Evolutionary conservation across 2,113 vertebrate species (phyloP).

Genomic region (Gambusia holbrooki): DNA sequence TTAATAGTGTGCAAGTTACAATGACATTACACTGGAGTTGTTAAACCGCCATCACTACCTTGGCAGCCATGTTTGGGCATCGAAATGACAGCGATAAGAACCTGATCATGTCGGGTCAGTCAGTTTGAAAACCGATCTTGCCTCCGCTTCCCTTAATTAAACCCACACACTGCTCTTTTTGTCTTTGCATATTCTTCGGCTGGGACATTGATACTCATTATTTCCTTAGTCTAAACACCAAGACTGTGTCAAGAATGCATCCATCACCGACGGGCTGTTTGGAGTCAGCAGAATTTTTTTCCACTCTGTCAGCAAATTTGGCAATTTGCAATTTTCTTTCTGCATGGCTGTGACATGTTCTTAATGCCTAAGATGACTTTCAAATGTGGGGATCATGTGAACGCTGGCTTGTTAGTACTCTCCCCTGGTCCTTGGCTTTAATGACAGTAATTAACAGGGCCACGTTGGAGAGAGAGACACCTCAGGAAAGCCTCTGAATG

Average conservation of each 20-base stretch:
- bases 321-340: slow-evolving; percentile 95
- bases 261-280: slow-evolving; percentile 86
- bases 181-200: slow-evolving; percentile 96
- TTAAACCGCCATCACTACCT: slow-evolving; percentile 72
- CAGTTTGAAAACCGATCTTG: slow-evolving; percentile 87
- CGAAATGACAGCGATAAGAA: slow-evolving; percentile 93
- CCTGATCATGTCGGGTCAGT: slow-evolving; percentile 97
- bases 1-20: slow-evolving; percentile 33
- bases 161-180: slow-evolving; percentile 90
- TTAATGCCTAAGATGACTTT: slow-evolving; percentile 94
- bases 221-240: slow-evolving; percentile 99
- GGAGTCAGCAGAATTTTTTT: slow-evolving; percentile 86
- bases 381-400: slow-evolving; percentile 96
- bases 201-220: slow-evolving; percentile 99
- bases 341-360: slow-evolving; percentile 87
- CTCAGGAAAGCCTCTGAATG: slow-evolving; percentile 87
- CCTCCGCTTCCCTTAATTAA: slow-evolving; percentile 96
- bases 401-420: slow-evolving; percentile 88
- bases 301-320: slow-evolving; percentile 91
- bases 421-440: slow-evolving; percentile 83
- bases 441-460: slow-evolving; percentile 96
- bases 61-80: slow-evolving; percentile 86
- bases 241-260: slow-evolving; percentile 99
- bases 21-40: slow-evolving; percentile 73
- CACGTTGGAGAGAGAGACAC: slow-evolving; percentile 85